A percentile compares a stretch with the other conserved stretches of the same genome.
phyloP scores from a whole-genome alignment of 2,797 vertebrate species.

The Sebastes oblongus region DNA sequence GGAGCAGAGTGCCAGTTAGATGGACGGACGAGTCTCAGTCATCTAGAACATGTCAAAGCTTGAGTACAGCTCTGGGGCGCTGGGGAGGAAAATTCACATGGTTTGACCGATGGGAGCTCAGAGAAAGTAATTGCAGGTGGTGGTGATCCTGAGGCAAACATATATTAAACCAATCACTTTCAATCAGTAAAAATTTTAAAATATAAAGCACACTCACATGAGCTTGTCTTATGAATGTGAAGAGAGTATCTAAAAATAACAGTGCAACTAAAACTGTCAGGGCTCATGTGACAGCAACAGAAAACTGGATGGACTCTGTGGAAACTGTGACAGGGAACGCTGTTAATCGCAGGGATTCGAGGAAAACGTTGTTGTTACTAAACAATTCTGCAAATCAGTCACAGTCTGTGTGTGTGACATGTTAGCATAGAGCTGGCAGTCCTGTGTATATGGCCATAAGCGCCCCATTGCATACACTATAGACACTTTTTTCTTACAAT shows the following conservation, averaged over 20 bases:
- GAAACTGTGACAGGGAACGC: neutral
- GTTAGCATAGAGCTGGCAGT: neutral
- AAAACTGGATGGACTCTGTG: neutral
- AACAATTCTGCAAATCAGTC: neutral
- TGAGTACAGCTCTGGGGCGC: constrained; percentile 5
- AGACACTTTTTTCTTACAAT: neutral
- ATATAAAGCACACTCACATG: neutral
- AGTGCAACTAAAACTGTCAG: neutral
- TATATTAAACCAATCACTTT: constrained; percentile 19
- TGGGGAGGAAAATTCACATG: constrained; percentile 6
- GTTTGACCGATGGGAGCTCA: constrained; percentile 1
- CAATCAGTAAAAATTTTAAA: neutral
- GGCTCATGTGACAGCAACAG: neutral
- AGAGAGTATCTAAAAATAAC: neutral
- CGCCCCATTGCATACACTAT: neutral
- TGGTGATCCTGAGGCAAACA: neutral
- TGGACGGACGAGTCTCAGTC: constrained; percentile 45
- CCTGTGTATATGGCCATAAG: neutral
- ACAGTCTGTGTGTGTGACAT: neutral
- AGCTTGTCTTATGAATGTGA: neutral
- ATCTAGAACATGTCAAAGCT: constrained; percentile 23
- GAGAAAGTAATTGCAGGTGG: neutral
- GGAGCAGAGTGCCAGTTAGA: constrained; percentile 21
- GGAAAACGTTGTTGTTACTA: neutral
- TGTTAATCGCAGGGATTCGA: neutral